Evolutionary conservation across 2,113 vertebrate genomes (phyloP).

Genomic region (Bubo scandiacus): DNA sequence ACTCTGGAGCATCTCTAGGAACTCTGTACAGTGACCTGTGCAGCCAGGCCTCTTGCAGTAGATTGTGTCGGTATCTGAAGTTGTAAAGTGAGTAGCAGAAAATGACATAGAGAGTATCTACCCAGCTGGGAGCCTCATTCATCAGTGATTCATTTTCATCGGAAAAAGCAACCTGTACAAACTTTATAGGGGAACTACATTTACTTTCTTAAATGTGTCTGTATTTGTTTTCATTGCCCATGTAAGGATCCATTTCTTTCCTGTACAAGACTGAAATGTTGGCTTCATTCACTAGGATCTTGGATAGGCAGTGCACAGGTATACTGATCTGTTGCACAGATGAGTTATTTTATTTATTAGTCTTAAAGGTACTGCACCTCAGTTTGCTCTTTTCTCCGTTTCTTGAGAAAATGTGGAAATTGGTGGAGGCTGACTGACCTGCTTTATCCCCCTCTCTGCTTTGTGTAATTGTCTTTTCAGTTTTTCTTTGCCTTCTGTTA

Average conservation of each 20-base stretch:
- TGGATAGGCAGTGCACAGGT: background rate
- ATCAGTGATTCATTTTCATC: accelerated
- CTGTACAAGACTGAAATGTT: background rate
- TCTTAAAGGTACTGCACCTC: background rate
- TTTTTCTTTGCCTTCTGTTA: background rate
- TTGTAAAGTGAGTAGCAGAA: background rate
- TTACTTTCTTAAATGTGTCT: background rate
- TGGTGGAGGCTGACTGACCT: background rate
- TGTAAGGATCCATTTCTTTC: background rate
- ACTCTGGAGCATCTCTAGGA: background rate
- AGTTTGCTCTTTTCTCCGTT: background rate
- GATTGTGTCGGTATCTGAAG: background rate
- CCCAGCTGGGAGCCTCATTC: background rate
- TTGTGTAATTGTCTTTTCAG: background rate
- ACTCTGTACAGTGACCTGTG: background rate
- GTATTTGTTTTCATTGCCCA: background rate
- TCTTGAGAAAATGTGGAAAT: background rate
- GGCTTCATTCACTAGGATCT: background rate
- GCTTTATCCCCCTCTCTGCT: background rate
- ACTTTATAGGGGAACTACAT: background rate
- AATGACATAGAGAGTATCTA: background rate
- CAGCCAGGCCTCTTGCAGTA: background rate
- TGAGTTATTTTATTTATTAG: background rate
- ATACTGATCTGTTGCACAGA: background rate
- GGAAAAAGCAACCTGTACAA: background rate